These are phyloP conservation scores for Diloba caeruleocephala DNA, from an alignment of 2,888 invertebrate genomes.

Conservation along the genomic window DNA sequence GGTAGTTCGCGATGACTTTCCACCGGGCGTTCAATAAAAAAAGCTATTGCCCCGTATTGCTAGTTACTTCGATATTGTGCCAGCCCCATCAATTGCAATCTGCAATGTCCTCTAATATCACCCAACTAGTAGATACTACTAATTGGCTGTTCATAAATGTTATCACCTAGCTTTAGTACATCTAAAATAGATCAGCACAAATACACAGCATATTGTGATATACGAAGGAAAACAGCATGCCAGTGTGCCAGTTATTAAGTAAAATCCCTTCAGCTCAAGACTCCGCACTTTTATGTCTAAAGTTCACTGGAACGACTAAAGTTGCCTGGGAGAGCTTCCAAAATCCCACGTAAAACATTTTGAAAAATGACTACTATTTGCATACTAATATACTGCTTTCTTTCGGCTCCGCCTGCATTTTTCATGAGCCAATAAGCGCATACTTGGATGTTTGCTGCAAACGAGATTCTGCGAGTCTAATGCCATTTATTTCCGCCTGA, in stretches of 20 bases:
- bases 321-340: constrained; percentile 48
- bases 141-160: too few species aligned
- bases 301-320: constrained; percentile 63
- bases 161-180: too few species aligned
- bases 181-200: not conserved
- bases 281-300: constrained; percentile 62
- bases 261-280: constrained; percentile 57
- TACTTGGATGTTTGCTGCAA: not conserved
- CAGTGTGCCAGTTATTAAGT: constrained; percentile 9
- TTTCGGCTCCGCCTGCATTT: constrained; percentile 3
- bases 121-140: too few species aligned
- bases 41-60: too few species aligned
- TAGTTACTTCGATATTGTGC: too few species aligned
- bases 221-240: not conserved
- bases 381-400: constrained; percentile 44
- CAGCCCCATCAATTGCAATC: too few species aligned
- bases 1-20: too few species aligned
- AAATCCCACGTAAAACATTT: constrained; percentile 42
- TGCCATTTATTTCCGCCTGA: not conserved
- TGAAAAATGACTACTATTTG: constrained; percentile 58
- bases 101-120: too few species aligned
- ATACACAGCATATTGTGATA: not conserved
- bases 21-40: too few species aligned
- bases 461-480: not conserved
- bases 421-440: constrained; percentile 8